phyloP scores from a whole-genome alignment of 2,888 invertebrate genomes.

The Osedax fenrisi region DNA sequence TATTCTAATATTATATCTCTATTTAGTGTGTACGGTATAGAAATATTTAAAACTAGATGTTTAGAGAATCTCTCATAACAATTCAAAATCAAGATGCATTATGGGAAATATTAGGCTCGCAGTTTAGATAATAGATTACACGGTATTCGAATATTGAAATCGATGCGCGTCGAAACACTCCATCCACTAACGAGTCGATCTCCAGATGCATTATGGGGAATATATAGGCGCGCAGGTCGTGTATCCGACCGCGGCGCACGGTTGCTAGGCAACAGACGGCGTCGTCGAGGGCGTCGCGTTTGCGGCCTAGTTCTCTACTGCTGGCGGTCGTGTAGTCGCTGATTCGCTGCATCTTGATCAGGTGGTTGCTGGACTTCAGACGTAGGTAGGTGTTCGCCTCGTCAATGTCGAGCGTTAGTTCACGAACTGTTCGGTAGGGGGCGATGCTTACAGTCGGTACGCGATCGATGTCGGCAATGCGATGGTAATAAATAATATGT shows the following conservation, averaged over 20 bases:
- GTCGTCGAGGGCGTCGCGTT: not conserved
- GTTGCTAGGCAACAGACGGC: not conserved
- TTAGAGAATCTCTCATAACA: too few relatives aligned
- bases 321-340: not conserved
- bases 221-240: not conserved
- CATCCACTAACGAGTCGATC: not conserved
- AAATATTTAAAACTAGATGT: too few relatives aligned
- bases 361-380: not conserved
- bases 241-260: not conserved
- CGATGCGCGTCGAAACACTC: too few relatives aligned
- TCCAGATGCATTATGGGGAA: not conserved
- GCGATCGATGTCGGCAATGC: too few relatives aligned
- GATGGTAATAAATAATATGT: not conserved
- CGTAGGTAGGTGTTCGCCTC: not conserved
- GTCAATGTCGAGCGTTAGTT: not conserved
- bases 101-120: too few relatives aligned
- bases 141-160: too few relatives aligned
- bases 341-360: not conserved
- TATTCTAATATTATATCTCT: too few relatives aligned
- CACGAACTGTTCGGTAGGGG: too few relatives aligned
- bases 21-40: too few relatives aligned
- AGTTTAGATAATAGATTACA: too few relatives aligned
- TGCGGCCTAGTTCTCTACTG: not conserved
- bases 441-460: too few relatives aligned
- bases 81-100: too few relatives aligned